Base-by-base conservation (phyloP, 2,888 invertebrate species). In the Altica lythri region DNA sequence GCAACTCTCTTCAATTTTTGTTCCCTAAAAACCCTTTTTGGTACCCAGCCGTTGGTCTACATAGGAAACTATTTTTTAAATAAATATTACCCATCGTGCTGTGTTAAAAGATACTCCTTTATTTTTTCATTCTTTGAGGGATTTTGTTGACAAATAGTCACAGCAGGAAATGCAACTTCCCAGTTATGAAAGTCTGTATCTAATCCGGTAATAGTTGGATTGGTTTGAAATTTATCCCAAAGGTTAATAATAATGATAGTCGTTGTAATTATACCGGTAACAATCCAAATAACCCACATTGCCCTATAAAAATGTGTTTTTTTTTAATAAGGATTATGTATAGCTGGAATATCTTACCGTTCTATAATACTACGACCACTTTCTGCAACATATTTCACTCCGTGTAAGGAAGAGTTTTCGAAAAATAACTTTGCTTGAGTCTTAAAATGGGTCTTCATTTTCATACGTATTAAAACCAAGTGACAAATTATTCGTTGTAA, bases 201-300 rank as follows among this genome's bases (percentile, higher is more conserved):
- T 66, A 90, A 78, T 34, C 88, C 88, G 19, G 89, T 90, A 47
- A 90, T 88, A 0, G 90, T 90, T 2, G 91, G 90, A 77, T 89
- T 89, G 0, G 88, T 89, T 78, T 89, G 89, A 73, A 91, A 91
- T 72, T 89, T 90, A 66, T 88, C 85, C 89, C 90, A 89, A 19
- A 90, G 78, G 67, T 86, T 88, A 37, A 86, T 81, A 45, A 91
- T 90, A 56, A 90, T 89, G 32, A 87, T 84, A 59, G 86, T 79
- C 0, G 89, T 87, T 0, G 89, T 84, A 0, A 87, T 81, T 1
- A 87, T 81, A 1, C 90, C 89, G 32, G 75, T 69, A 4, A 82
- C 79, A 4, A 88, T 86, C 66, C 89, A 88, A 64, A 85, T 80
- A 68, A 90, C 88, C 91, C 91, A 91, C 81, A 88, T 84, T 67